phyloP scores from a whole-genome alignment of 2,113 vertebrate genomes.

The Urocitellus parryii region DNA sequence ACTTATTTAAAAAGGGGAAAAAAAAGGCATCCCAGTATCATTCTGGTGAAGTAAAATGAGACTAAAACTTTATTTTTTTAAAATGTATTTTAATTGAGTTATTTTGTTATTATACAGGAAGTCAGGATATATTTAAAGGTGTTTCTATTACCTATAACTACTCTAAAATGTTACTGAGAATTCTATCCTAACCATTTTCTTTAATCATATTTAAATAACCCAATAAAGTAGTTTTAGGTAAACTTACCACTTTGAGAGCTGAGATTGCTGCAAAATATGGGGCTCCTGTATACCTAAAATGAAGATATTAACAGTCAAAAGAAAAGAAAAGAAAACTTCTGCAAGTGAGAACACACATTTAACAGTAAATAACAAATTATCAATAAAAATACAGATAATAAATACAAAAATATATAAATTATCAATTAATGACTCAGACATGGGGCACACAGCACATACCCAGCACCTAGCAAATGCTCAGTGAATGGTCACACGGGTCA shows the following conservation, averaged over 20 bases:
- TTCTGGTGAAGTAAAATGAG: background rate
- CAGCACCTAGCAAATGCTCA: background rate
- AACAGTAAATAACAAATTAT: background rate
- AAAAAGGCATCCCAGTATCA: background rate
- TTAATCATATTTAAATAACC: background rate
- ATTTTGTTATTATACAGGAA: too few relatives aligned
- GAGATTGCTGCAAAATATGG: conserved; percentile 98
- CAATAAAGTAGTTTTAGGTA: background rate
- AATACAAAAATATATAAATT: background rate
- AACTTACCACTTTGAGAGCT: conserved; percentile 96
- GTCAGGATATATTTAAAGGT: background rate
- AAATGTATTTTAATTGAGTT: background rate
- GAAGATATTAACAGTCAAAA: background rate
- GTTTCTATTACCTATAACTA: background rate
- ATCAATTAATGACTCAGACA: background rate
- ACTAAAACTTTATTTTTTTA: background rate
- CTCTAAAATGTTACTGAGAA: background rate
- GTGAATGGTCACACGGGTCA: background rate
- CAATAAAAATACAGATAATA: background rate
- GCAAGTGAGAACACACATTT: background rate
- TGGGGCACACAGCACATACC: background rate
- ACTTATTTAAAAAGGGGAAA: too few relatives aligned
- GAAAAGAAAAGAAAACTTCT: background rate
- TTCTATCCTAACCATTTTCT: background rate
- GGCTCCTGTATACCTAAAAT: conserved; percentile 95